phyloP scores from a whole-genome alignment of 2,797 vertebrate genomes.

The Malurus splendens region DNA sequence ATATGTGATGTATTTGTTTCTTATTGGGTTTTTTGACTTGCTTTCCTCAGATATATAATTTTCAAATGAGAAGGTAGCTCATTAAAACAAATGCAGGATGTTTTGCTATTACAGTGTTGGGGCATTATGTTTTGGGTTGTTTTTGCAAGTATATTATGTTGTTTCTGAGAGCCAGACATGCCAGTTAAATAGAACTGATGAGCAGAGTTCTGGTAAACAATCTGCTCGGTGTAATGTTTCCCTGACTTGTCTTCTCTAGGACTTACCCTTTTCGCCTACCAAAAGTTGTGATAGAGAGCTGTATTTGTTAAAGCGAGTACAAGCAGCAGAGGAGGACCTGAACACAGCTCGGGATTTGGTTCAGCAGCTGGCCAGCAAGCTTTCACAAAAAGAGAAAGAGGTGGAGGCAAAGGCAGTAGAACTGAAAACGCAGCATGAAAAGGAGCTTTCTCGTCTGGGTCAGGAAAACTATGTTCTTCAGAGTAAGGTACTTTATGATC shows the following conservation, averaged over 20 bases:
- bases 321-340: slow-evolving; percentile 70
- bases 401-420: slow-evolving; percentile 64
- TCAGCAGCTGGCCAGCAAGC: slow-evolving; percentile 69
- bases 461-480: slow-evolving; percentile 88
- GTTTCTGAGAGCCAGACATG: background rate
- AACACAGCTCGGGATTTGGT: slow-evolving; percentile 51
- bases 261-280: slow-evolving; percentile 7
- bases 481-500: slow-evolving; percentile 77
- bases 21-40: background rate
- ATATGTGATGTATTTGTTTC: background rate
- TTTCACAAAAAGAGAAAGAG: slow-evolving; percentile 75
- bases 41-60: background rate
- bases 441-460: slow-evolving; percentile 74
- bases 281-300: slow-evolving; percentile 59
- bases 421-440: slow-evolving; percentile 68
- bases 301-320: slow-evolving; percentile 61
- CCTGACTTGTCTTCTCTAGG: slow-evolving; percentile 29
- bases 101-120: background rate
- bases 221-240: background rate
- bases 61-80: background rate
- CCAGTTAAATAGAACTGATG: background rate
- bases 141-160: background rate
- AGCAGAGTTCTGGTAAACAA: background rate
- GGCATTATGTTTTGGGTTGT: background rate
- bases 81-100: background rate